A percentile compares a stretch with the other conserved stretches of the same genome.
These are phyloP conservation scores for Epirrita christyi DNA, from an alignment of 2,888 invertebrate genomes.

Conservation along the genomic window DNA sequence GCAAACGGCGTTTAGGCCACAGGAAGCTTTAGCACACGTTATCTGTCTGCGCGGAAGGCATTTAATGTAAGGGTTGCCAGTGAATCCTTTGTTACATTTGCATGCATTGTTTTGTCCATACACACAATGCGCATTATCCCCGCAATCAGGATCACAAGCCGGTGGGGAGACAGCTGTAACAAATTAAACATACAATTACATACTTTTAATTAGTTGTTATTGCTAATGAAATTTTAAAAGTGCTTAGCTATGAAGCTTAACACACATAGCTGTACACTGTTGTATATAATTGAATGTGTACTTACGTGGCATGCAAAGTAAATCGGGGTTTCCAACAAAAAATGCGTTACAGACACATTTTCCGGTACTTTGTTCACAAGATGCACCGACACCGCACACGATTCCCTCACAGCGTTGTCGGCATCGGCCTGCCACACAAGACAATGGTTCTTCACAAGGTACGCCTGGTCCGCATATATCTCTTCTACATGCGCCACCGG, in stretches of 20 bases:
- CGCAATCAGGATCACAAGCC: constrained; percentile 91
- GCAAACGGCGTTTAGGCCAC: constrained; percentile 92
- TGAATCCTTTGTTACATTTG: constrained; percentile 92
- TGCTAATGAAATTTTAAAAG: not conserved
- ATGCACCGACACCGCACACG: constrained; percentile 94
- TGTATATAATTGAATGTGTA: constrained; percentile 42
- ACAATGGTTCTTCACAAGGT: constrained; percentile 91
- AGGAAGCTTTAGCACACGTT: constrained; percentile 89
- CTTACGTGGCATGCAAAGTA: constrained; percentile 96
- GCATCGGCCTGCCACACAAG: constrained; percentile 94
- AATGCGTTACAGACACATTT: constrained; percentile 94
- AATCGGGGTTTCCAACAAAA: constrained; percentile 95
- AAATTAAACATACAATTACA: constrained; percentile 34
- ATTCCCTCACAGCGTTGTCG: constrained; percentile 94
- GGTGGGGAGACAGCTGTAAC: constrained; percentile 90
- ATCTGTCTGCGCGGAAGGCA: constrained; percentile 90
- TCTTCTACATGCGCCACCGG: constrained; percentile 93
- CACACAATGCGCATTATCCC: constrained; percentile 93
- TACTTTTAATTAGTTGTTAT: not conserved
- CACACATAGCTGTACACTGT: no score
- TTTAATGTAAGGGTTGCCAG: constrained; percentile 94
- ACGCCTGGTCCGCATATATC: constrained; percentile 92
- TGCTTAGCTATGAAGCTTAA: not conserved
- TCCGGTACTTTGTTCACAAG: constrained; percentile 91
- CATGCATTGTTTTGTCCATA: constrained; percentile 91